Evolutionary conservation across 1,140 invertebrate genomes (phyloP), one percentile per base, ranked within the genome.

Genomic region (Colletes latitarsis): DNA sequence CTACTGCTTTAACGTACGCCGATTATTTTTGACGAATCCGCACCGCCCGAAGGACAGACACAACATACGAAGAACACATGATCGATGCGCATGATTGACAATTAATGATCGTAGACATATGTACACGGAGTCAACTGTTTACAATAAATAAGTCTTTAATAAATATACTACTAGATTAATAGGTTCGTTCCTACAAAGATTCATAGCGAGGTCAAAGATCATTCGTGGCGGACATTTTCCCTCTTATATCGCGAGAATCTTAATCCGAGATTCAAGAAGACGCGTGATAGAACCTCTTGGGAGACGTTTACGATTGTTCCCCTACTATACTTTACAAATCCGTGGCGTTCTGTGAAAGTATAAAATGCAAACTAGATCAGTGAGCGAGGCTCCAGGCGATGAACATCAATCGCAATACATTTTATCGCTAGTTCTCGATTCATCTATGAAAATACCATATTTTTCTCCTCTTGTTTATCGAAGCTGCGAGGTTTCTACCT

Each of bases 121-220:
- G 83, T 88, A 88, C 82, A 88, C 75, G 77, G 87, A 85, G 83
- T 88, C 81, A 82, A 68, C 71, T 88, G 81, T 88, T 87, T 88
- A 88, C 83, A 89, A 86, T 89, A 90, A 90, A 91, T 91, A 89
- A 88, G 84, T 91, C 83, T 88, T 91, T 86, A 91, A 91, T 91
- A 91, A 90, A 91, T 91, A 91, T 81, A 77, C 82, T 87, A 89
- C 84, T 88, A 89, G 67, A 87, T 88, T 83, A 88, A 87, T 82
- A 87, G 77, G 58, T 30, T 87, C 67, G 66, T 72, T 78, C 83
- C 82, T 88, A 87, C 55, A 77, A 83, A 62, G 75, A 83, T 79
- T 84, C 75, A 77, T 81, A 75, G 84, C 81, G 80, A 85, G 77
- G 82, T 81, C 55, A 66, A 30, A 78, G 82, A 74, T 17, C 73